Conservation (phyloP, 2,797 vertebrate species). For the Cryptoblepharus egeriae region DNA sequence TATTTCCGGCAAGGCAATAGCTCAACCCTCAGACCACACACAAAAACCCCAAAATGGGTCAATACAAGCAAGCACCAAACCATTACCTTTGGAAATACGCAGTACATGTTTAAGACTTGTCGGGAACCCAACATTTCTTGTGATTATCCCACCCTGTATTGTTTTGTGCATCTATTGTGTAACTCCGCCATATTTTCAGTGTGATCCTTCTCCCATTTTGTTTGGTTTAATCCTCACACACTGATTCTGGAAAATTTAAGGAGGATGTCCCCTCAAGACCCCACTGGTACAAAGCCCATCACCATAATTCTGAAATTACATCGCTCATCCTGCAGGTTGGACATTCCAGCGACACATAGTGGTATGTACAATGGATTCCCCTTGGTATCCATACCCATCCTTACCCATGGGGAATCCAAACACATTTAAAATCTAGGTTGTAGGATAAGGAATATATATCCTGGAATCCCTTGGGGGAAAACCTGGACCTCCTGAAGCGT, state of each 20-base stretch:
- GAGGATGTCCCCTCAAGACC: too few relatives aligned
- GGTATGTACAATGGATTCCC: too few relatives aligned
- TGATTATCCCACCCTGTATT: not conserved
- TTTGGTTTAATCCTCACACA: not conserved
- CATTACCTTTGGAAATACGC: not conserved
- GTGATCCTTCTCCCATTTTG: not conserved
- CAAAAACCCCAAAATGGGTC: too few relatives aligned
- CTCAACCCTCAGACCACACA: too few relatives aligned
- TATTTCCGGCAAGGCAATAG: too few relatives aligned
- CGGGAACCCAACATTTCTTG: not conserved
- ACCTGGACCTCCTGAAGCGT: too few relatives aligned
- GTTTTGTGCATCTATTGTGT: too few relatives aligned
- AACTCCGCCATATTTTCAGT: not conserved
- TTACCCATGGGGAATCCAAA: too few relatives aligned
- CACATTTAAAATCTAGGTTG: too few relatives aligned
- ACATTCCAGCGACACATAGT: not conserved
- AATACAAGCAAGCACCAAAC: not conserved
- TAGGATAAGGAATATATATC: too few relatives aligned
- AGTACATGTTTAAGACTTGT: not conserved
- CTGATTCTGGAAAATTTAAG: not conserved
- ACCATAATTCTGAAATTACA: not conserved
- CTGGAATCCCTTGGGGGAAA: too few relatives aligned
- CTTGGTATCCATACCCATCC: too few relatives aligned
- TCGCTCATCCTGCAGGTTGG: not conserved
- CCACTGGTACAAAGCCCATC: not conserved